Percentiles rank a stretch among this genome's conserved stretches.
These are phyloP conservation scores for Styela plicata DNA, from an alignment of 23 tunicate species.

Conservation along the genomic window DNA sequence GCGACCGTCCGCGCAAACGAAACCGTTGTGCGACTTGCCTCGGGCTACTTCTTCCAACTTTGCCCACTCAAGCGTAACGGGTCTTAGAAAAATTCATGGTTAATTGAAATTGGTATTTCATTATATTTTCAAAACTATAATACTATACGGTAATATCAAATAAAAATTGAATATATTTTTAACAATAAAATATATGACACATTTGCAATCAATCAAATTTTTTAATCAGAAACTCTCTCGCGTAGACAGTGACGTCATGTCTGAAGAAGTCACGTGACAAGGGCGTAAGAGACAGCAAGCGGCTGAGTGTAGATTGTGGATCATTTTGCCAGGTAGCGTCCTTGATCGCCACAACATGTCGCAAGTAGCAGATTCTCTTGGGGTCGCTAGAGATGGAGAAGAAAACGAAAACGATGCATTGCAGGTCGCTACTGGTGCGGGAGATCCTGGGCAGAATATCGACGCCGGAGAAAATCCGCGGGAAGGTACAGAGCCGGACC, in stretches of 20 bases:
- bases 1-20: no score
- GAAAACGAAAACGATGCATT: slow-evolving; percentile 1
- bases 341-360: slow-evolving; percentile 28
- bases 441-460: background rate
- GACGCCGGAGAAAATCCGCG: background rate
- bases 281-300: slow-evolving; percentile 20
- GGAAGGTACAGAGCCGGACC: background rate
- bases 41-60: no score
- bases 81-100: no score
- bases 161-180: no score
- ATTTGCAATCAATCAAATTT: no score
- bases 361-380: slow-evolving; percentile 25
- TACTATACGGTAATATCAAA: no score
- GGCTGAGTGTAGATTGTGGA: background rate
- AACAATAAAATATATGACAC: no score
- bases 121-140: no score
- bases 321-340: slow-evolving; percentile 13
- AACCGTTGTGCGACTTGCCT: no score
- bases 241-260: background rate
- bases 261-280: slow-evolving; percentile 4
- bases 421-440: slow-evolving; percentile 3
- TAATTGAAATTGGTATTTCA: no score
- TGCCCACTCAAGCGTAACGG: no score
- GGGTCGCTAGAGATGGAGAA: slow-evolving; percentile 30
- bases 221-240: no score